These are phyloP conservation scores for Scaptomyza reducta DNA, from an alignment of 2,888 invertebrate species.

Conservation along the genomic window DNA sequence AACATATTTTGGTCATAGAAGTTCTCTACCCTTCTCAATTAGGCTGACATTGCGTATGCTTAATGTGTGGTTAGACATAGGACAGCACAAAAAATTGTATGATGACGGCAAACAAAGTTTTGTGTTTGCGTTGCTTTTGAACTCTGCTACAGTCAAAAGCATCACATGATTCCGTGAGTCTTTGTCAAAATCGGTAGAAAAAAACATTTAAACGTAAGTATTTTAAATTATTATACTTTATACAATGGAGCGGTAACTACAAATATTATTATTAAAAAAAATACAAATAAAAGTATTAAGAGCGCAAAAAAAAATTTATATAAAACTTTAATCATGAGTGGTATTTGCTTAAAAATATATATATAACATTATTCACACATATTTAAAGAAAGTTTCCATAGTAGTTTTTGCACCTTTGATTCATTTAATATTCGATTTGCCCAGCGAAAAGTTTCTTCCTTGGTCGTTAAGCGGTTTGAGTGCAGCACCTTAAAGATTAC, in stretches of 20 bases:
- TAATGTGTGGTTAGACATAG: constrained; percentile 53
- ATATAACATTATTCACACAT: too few species aligned
- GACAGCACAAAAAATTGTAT: constrained; percentile 39
- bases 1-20: constrained; percentile 68
- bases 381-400: background rate
- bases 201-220: constrained; percentile 9
- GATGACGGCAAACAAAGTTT: constrained; percentile 61
- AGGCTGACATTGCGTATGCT: constrained; percentile 74
- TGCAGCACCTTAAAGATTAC: background rate
- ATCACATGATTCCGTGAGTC: constrained; percentile 37
- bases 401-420: background rate
- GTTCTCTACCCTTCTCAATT: constrained; percentile 77
- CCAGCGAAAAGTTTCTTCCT: constrained; percentile 1
- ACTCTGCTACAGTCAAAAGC: constrained; percentile 48
- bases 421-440: constrained; percentile 4
- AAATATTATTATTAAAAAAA: background rate
- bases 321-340: too few species aligned
- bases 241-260: background rate
- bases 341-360: too few species aligned
- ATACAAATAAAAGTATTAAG: too few species aligned
- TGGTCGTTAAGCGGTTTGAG: constrained; percentile 7
- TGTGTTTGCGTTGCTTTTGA: constrained; percentile 49
- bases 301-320: too few species aligned
- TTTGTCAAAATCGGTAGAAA: constrained; percentile 55
- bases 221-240: constrained; percentile 3